A percentile compares a stretch with the other conserved stretches of the same genome.
Conservation (phyloP, 2,113 vertebrate genomes). For the Balaeniceps rex region DNA sequence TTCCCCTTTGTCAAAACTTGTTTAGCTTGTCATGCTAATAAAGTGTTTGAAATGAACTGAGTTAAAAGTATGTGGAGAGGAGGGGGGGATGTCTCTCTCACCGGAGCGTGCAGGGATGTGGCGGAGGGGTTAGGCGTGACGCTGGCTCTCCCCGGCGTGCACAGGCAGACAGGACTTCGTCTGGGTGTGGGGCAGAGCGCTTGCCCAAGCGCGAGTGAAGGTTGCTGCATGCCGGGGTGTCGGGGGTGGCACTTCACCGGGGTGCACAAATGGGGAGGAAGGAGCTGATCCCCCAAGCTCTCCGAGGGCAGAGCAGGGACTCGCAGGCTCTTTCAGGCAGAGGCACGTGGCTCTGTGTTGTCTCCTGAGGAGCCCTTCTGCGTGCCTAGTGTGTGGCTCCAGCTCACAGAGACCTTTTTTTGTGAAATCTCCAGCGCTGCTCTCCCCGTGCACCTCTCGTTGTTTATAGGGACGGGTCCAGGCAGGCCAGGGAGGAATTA, state of each 20-base stretch:
- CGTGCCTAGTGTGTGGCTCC: background rate
- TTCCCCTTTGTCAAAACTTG: conserved; percentile 30
- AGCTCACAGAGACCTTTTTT: background rate
- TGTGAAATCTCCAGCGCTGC: background rate
- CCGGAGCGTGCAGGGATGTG: rapidly evolving
- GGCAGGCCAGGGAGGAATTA: conserved; percentile 61
- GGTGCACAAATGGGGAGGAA: background rate
- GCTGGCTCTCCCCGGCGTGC: background rate
- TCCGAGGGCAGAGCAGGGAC: background rate
- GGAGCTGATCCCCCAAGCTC: background rate
- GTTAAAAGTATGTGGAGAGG: background rate
- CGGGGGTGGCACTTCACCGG: rapidly evolving
- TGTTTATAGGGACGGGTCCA: conserved; percentile 55
- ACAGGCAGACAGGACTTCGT: background rate
- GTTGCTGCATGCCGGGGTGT: rapidly evolving
- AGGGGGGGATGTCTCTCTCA: background rate
- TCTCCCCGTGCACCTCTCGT: background rate
- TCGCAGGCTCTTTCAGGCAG: background rate
- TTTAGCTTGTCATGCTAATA: conserved; percentile 52
- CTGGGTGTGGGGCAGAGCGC: rapidly evolving
- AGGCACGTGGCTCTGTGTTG: background rate
- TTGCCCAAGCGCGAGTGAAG: rapidly evolving
- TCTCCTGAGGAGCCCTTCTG: background rate
- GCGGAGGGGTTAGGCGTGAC: background rate
- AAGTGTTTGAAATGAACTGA: background rate